These are phyloP conservation scores for Heliocidaris erythrogramma DNA, from an alignment of 35 echinoderm and acorn worm genomes.

Conservation along the genomic window DNA sequence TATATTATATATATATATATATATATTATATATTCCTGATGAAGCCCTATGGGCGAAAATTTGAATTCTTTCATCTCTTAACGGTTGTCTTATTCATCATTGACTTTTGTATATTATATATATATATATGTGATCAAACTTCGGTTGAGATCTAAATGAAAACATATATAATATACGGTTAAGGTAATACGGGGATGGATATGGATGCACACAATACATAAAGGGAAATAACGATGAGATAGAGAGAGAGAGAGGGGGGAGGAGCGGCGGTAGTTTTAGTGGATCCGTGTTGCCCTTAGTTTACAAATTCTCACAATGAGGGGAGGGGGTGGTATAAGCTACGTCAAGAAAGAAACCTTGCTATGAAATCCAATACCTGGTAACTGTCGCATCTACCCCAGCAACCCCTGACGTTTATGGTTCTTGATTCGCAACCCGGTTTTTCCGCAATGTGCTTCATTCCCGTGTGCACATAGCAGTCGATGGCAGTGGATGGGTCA, in stretches of 20 bases:
- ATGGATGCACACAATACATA: too few species aligned
- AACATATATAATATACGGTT: too few species aligned
- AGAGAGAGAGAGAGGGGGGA: not conserved
- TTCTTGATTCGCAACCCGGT: slow-evolving; percentile 58
- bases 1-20: too few species aligned
- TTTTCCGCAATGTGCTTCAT: slow-evolving; percentile 77
- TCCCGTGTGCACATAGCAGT: slow-evolving; percentile 76
- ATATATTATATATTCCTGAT: too few species aligned
- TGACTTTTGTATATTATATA: too few species aligned
- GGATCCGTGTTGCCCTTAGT: not conserved
- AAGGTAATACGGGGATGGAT: too few species aligned
- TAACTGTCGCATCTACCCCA: slow-evolving; percentile 87
- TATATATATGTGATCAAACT: too few species aligned
- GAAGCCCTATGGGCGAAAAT: too few species aligned
- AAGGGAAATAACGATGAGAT: not conserved
- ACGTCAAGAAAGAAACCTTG: not conserved
- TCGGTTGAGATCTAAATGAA: too few species aligned
- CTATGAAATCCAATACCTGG: slow-evolving; percentile 49
- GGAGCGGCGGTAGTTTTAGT: not conserved
- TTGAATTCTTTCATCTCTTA: too few species aligned
- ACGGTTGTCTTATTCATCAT: too few species aligned
- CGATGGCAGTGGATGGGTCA: slow-evolving; percentile 72
- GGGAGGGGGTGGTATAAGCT: not conserved
- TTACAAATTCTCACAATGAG: too few species aligned
- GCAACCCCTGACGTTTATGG: slow-evolving; percentile 63